Evolutionary conservation across 2,113 vertebrate genomes (phyloP).

Genomic region (Lophius piscatorius): DNA sequence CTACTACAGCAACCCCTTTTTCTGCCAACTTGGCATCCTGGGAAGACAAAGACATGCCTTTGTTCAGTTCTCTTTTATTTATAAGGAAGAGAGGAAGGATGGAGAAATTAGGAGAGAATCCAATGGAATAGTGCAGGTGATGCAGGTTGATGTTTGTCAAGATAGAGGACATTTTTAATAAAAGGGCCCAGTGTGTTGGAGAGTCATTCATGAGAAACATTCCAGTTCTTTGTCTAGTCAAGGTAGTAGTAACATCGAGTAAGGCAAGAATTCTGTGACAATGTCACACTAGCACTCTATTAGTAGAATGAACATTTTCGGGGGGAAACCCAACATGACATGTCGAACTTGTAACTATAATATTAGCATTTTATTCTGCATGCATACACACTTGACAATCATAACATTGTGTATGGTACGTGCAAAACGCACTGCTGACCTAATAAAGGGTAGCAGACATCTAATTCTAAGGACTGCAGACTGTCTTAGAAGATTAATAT

Average conservation of each 20-base stretch:
- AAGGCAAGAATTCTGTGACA: slow-evolving; percentile 27
- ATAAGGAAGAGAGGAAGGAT: slow-evolving; percentile 25
- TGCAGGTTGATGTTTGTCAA: slow-evolving; percentile 67
- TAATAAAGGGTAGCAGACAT: background rate
- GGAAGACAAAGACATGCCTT: slow-evolving; percentile 63
- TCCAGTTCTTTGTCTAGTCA: slow-evolving; percentile 3
- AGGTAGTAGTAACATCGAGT: slow-evolving; percentile 30
- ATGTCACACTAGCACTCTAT: slow-evolving; percentile 30
- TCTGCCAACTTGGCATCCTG: slow-evolving; percentile 60
- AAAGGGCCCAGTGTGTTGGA: slow-evolving; percentile 35
- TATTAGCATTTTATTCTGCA: slow-evolving; percentile 5
- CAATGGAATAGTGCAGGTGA: slow-evolving; percentile 44
- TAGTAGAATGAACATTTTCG: slow-evolving; percentile 33
- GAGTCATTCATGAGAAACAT: slow-evolving; percentile 37
- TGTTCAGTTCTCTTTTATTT: slow-evolving; percentile 65
- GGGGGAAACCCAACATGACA: slow-evolving; percentile 9
- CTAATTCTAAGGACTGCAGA: background rate
- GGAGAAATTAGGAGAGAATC: slow-evolving; percentile 43
- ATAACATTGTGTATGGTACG: background rate
- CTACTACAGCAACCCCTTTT: slow-evolving; percentile 38
- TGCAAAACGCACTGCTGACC: slow-evolving; percentile 16
- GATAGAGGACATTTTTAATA: slow-evolving; percentile 53
- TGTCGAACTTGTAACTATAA: background rate
- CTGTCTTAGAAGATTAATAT: slow-evolving; percentile 1
- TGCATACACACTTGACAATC: background rate